Evolutionary conservation across 2,888 invertebrate genomes (phyloP), one percentile per base, ranked within the genome.

Genomic region (Anagyrus pseudococci): DNA sequence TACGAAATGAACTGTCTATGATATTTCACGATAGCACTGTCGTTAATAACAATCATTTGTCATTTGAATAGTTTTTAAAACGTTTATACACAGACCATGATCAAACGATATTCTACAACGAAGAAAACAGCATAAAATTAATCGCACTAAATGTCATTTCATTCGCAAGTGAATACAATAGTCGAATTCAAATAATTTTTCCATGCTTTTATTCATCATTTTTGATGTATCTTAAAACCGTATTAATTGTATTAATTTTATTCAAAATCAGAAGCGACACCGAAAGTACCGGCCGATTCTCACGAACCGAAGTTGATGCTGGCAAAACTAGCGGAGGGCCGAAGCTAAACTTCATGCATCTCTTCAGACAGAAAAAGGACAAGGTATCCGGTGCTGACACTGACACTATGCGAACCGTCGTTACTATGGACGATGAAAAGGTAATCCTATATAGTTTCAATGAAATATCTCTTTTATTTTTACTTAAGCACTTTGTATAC

Each of bases 211-310:
- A 7, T 47, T 26, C 40, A 57, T 20, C 20, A 17, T 44, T 43
- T 4, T 41, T 19, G 13, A 41, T 29, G 4, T 10, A 29, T 7
- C 29, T 29, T 7, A 29, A 7, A 4, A 37, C 33, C 33, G 13
- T 2, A 37, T 22, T 19, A 17, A 25, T 40, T 40, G 47, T 19
- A 40, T 20, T 17, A 22, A n/a, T n/a, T 54, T 58, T 62, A 62
- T 54, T 67, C 44, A 43, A 43, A 49, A 57, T 23, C 52, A 88
- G 88, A 77, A 89, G 88, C 76, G 88, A 89, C 80, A 88, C 88
- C 43, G 88, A 89, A 78, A 88, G 88, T 75, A 86, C 87, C 58
- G 88, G 79, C 25, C 75, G 77, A 52, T 80, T 79, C 68, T 80
- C 80, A 17, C 77, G 77, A 58, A 75, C 72, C 55, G 80, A 80